Base-by-base conservation (phyloP, 1,140 invertebrate genomes). In the Arion vulgaris region DNA sequence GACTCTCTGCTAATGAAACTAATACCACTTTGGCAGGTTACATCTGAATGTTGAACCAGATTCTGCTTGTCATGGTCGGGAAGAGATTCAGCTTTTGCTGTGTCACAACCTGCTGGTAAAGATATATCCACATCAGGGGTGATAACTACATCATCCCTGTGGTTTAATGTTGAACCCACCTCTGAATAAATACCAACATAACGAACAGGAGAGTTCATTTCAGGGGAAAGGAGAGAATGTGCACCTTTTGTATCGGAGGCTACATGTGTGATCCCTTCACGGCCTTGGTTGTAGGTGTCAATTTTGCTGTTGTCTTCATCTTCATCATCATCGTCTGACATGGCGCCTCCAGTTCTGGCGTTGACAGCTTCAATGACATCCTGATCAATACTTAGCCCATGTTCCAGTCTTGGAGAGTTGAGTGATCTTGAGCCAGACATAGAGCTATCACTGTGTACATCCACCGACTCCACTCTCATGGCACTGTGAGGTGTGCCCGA, bases 381-480 rank as follows among this genome's bases (percentile, higher is more conserved):
- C 80, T 81, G 80, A 71, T 81, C 80, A 34, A 81, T 73, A 49
- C 80, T 81, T 23, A 83, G 79, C 36, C 83, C 81, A 45, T 88
- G 88, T 76, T 87, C 87, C 49, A 86, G 80, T 39, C 85, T 85
- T 32, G 89, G 88, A 23, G 88, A 90, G n/a, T 86, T 85, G n/a
- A 90, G 81, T 9, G 89, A 90, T 2, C 87, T 86, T 57, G 90
- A 90, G 32, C 90, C 89, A n/a, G 90, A 91, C 85, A 90, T 81
- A 72, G 90, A 91, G 76, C 88, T 90, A 76, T 89, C 90, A 77
- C 89, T 89, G 84, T 90, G 91, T 41, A 88, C 86, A 79, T 92
- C 90, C n/a, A 87, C 88, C 17, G 85, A 87, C 83, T 91, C 90
- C 17, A 85, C 86, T 38, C 86, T 74, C 41, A 82, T 80, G 15